Evolutionary conservation across 2,797 vertebrate genomes (phyloP).

Genomic region (Percopsis omiscomaycus): DNA sequence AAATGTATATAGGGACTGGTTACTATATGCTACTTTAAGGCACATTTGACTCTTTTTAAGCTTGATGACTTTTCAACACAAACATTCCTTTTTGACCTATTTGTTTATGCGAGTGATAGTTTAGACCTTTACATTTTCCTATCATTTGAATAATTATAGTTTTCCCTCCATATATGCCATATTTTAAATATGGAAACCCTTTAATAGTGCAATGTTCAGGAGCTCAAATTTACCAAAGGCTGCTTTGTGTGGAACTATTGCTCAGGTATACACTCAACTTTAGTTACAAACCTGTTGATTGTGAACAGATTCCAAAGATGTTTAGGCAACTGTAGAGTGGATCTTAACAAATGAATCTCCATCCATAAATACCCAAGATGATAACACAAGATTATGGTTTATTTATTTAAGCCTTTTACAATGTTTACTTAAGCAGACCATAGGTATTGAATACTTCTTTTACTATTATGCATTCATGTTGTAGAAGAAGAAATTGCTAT

Average conservation of each 20-base stretch:
- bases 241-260: slow-evolving; percentile 32
- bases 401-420: slow-evolving; percentile 26
- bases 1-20: slow-evolving; percentile 13
- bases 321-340: slow-evolving; percentile 15
- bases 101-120: slow-evolving; percentile 19
- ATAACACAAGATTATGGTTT: slow-evolving; percentile 32
- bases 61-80: slow-evolving; percentile 18
- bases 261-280: slow-evolving; percentile 41
- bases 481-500: slow-evolving; percentile 48
- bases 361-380: slow-evolving; percentile 4
- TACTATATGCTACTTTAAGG: slow-evolving; percentile 14
- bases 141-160: slow-evolving; percentile 1
- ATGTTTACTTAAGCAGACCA: slow-evolving; percentile 14
- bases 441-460: slow-evolving; percentile 29
- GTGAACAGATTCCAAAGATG: slow-evolving; percentile 2
- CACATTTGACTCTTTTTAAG: slow-evolving; percentile 6
- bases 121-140: background rate
- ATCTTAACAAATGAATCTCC: slow-evolving; percentile 23
- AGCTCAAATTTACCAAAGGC: slow-evolving; percentile 31
- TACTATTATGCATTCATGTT: slow-evolving; percentile 39
- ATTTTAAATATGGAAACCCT: slow-evolving; percentile 18
- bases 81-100: slow-evolving; percentile 37
- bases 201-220: slow-evolving; percentile 28
- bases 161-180: slow-evolving; percentile 11
- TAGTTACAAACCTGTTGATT: slow-evolving; percentile 11